Conservation (phyloP, 2,888 invertebrate genomes). For the Andrena trimmerana region DNA sequence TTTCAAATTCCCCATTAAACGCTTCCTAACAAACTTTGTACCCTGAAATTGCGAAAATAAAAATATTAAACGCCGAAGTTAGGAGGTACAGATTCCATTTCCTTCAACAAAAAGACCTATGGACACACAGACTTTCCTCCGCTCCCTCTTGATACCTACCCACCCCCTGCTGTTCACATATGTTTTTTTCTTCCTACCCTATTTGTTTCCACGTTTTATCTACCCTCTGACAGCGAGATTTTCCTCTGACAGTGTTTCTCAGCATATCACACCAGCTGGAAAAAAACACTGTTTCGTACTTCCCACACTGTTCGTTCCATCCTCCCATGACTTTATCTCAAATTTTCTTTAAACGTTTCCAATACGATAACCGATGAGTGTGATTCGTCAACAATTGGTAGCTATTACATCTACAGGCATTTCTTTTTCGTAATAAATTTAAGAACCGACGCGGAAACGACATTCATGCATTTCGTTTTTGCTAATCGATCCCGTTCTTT, state of each 20-base stretch:
- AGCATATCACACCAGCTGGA: slow-evolving; percentile 10
- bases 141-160: slow-evolving; percentile 15
- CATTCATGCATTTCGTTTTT: slow-evolving; percentile 5
- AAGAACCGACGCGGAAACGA: slow-evolving; percentile 15
- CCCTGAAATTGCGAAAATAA: not conserved
- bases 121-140: not conserved
- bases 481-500: slow-evolving; percentile 12
- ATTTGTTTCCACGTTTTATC: not conserved
- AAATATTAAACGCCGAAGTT: not conserved
- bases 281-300: slow-evolving; percentile 16
- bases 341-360: slow-evolving; percentile 1
- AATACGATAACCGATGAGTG: not conserved
- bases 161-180: slow-evolving; percentile 5
- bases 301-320: not conserved
- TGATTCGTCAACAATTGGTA: not conserved
- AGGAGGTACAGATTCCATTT: not conserved
- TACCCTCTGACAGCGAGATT: not conserved
- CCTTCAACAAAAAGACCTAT: not conserved
- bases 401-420: slow-evolving; percentile 22
- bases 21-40: not conserved
- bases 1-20: slow-evolving; percentile 3
- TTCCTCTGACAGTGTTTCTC: not conserved
- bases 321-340: not conserved
- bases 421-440: not conserved
- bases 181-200: not conserved